These are phyloP conservation scores for Sebastes itinus DNA, from an alignment of 2,797 vertebrate species.

Conservation along the genomic window DNA sequence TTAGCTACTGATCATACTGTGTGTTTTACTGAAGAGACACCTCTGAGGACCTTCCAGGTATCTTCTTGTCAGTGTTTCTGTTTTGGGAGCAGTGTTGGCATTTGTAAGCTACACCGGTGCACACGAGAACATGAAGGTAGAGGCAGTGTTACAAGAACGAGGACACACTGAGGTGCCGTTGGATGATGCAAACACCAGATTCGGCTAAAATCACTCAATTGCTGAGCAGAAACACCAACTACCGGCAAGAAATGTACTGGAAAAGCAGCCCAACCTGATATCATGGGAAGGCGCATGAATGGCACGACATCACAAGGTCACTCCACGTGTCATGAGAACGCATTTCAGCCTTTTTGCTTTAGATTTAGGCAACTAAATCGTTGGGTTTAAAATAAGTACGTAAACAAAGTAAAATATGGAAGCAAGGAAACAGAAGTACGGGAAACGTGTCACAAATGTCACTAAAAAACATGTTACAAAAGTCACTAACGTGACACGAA, in stretches of 20 bases:
- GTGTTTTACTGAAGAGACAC: not conserved
- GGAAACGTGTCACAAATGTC: no score
- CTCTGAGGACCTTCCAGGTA: conserved; percentile 4
- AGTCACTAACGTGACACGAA: not conserved
- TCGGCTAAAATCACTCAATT: not conserved
- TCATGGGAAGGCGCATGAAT: rapidly evolving
- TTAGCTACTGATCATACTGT: conserved; percentile 8
- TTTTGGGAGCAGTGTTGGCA: not conserved
- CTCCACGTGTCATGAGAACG: not conserved
- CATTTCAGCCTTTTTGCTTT: not conserved
- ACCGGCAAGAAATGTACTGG: not conserved
- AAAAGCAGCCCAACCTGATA: not conserved
- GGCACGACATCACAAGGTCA: not conserved
- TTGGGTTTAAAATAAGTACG: no score
- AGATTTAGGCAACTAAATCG: no score
- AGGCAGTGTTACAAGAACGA: no score
- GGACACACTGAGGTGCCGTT: not conserved
- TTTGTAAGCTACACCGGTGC: not conserved
- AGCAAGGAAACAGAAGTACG: no score
- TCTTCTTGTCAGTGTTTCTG: not conserved
- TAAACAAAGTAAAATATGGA: no score
- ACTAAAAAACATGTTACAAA: no score
- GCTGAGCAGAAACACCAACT: not conserved
- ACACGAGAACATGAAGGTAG: not conserved
- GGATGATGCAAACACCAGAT: not conserved